Conservation (phyloP, 2,797 vertebrate genomes). For the Passerculus sandwichensis region DNA sequence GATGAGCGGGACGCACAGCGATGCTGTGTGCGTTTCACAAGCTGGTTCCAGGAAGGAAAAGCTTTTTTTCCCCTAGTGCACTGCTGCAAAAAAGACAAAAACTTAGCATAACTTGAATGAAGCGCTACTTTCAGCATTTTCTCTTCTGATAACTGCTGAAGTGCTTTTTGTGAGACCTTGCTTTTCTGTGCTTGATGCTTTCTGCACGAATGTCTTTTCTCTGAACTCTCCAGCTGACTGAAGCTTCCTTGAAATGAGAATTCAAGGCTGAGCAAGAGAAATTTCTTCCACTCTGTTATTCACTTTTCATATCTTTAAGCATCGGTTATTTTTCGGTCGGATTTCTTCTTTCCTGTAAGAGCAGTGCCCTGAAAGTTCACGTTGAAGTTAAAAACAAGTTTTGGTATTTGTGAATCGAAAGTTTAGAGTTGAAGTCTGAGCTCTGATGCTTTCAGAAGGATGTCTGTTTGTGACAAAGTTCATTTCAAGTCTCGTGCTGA, state of each 20-base stretch:
- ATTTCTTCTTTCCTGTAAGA: not conserved
- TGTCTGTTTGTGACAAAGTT: not conserved
- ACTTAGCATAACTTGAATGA: fast-evolving
- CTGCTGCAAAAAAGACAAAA: not conserved
- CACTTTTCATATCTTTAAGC: not conserved
- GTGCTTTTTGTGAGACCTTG: not conserved
- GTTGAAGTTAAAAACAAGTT: not conserved
- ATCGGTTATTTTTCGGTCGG: fast-evolving
- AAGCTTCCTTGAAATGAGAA: not conserved
- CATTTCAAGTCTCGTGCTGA: not conserved
- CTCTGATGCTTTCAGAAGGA: fast-evolving
- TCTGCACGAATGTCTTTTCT: not conserved
- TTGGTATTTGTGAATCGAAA: not conserved
- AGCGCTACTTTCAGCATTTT: not conserved
- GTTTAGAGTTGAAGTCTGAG: not conserved
- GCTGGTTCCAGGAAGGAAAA: not conserved
- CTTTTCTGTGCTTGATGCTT: not conserved
- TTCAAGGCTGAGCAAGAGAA: not conserved
- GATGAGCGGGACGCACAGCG: fast-evolving
- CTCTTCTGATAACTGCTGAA: not conserved
- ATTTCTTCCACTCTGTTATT: not conserved
- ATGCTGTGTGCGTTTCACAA: fast-evolving
- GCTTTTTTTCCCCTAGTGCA: fast-evolving
- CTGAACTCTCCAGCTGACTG: not conserved
- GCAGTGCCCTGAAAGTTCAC: not conserved